These are phyloP conservation scores for Rhogogaster chlorosoma DNA, from an alignment of 2,888 invertebrate species.

Conservation along the genomic window DNA sequence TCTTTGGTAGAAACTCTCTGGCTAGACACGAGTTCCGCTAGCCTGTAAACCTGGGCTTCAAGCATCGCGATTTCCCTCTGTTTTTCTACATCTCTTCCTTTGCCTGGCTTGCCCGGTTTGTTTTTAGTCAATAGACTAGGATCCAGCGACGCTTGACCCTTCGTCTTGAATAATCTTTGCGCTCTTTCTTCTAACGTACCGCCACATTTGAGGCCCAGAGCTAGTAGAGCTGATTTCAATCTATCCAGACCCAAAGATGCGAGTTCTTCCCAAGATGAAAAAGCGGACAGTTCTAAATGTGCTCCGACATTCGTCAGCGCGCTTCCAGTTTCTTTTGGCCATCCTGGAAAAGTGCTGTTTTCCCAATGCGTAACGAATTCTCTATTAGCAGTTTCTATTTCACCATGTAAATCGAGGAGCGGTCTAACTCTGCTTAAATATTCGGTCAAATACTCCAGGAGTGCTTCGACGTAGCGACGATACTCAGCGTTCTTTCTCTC, in stretches of 20 bases:
- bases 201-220: conserved; percentile 98
- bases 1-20: conserved; percentile 96
- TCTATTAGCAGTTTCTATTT: conserved; percentile 87
- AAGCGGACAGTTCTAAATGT: conserved; percentile 98
- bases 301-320: conserved; percentile 97
- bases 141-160: conserved; percentile 96
- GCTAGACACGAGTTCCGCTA: conserved; percentile 90
- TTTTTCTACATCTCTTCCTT: conserved; percentile 83
- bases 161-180: conserved; percentile 96
- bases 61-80: conserved; percentile 93
- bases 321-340: conserved; percentile 97
- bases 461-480: conserved; percentile 89
- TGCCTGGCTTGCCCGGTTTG: conserved; percentile 85
- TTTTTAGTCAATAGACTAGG: conserved; percentile 95
- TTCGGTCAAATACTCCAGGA: conserved; percentile 92
- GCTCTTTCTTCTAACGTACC: conserved; percentile 99
- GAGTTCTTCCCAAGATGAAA: conserved; percentile 97
- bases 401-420: conserved; percentile 88
- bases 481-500: conserved; percentile 94
- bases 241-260: conserved; percentile 98
- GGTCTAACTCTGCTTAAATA: conserved; percentile 93
- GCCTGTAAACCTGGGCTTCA: conserved; percentile 94
- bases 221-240: conserved; percentile 97
- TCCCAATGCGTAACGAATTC: conserved; percentile 95
- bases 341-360: conserved; percentile 94